These are phyloP conservation scores for Burhinus oedicnemus DNA, from an alignment of 2,113 vertebrate genomes.

Conservation along the genomic window DNA sequence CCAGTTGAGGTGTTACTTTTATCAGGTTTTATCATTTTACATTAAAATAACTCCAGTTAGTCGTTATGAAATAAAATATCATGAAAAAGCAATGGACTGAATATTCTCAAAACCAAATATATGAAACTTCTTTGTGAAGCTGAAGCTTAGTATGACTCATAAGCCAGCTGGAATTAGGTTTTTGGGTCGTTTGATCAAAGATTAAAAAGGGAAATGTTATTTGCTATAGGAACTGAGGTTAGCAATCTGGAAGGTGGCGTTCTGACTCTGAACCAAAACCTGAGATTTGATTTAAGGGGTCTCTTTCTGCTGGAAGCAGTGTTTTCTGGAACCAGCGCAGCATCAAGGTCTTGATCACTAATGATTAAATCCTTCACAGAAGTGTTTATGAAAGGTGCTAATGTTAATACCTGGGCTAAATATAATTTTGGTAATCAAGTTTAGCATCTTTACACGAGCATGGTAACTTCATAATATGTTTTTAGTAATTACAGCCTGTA, in stretches of 20 bases:
- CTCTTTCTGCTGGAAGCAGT: not conserved
- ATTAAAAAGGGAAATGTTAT: not conserved
- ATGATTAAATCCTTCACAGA: not conserved
- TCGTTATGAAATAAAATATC: not conserved
- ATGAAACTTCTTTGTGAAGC: not conserved
- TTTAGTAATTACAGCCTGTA: not conserved
- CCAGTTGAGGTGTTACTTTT: constrained; percentile 16
- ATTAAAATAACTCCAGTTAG: not conserved
- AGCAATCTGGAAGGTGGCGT: not conserved
- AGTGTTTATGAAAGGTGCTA: not conserved
- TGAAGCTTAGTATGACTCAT: not conserved
- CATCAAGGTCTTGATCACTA: not conserved
- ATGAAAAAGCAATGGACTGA: not conserved
- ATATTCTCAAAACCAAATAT: not conserved
- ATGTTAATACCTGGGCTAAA: not conserved
- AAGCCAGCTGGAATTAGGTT: not conserved
- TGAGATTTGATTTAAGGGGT: not conserved
- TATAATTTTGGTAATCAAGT: not conserved
- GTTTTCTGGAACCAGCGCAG: not conserved
- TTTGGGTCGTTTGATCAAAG: not conserved
- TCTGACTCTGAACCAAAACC: not conserved
- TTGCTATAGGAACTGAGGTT: not conserved
- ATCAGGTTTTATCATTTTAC: not conserved
- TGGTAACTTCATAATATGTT: not conserved
- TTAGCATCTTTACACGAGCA: not conserved